These are phyloP conservation scores for Oncopodura yosiiana DNA, from an alignment of 1,140 invertebrate genomes.

Conservation along the genomic window DNA sequence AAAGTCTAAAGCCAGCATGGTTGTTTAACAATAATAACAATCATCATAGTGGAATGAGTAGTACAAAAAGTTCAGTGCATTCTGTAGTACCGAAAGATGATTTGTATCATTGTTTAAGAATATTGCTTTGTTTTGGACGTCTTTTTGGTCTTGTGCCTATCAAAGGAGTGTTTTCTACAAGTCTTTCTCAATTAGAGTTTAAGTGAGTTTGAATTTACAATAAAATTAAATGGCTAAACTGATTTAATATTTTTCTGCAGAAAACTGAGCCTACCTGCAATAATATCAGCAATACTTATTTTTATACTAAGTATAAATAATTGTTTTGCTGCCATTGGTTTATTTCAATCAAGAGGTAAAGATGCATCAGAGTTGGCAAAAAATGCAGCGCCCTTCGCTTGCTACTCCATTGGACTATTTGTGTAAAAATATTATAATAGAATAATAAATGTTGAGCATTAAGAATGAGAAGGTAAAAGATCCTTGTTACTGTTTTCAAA, in stretches of 20 bases:
- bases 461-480: too few species aligned
- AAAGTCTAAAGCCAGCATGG: too few species aligned
- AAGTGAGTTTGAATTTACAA: conserved; percentile 3
- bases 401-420: conserved; percentile 16
- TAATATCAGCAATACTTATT: conserved; percentile 6
- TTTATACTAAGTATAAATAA: conserved; percentile 3
- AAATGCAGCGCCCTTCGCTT: conserved; percentile 3
- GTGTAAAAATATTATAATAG: conserved; percentile 2
- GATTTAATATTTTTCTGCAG: conserved; percentile 1
- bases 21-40: too few species aligned
- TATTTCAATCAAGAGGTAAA: conserved; percentile 6
- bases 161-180: conserved; percentile 1
- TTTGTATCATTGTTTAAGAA: conserved; percentile 11
- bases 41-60: too few species aligned
- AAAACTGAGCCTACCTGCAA: neutral
- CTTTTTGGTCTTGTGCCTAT: conserved; percentile 18
- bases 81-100: neutral
- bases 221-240: neutral
- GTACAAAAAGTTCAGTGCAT: too few species aligned
- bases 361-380: conserved; percentile 11
- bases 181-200: neutral
- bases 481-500: conserved; percentile 8
- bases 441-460: neutral
- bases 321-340: conserved; percentile 1
- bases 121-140: conserved; percentile 19